Conservation (phyloP, 2,797 vertebrate species). For the Discoglossus pictus region DNA sequence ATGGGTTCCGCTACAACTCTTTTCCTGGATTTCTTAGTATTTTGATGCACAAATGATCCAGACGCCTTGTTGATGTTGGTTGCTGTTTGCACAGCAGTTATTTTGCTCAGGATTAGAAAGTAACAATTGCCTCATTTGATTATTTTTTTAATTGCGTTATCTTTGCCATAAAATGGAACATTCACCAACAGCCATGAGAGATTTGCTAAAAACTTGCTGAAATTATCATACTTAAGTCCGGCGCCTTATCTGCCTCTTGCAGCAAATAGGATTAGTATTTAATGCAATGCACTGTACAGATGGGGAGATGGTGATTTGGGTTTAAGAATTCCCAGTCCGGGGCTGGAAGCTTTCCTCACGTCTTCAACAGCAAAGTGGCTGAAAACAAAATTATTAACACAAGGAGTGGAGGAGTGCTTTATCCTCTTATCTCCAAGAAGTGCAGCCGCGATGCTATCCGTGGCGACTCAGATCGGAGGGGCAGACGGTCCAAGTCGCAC, state of each 20-base stretch:
- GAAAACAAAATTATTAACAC: no score
- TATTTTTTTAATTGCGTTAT: constrained; percentile 18
- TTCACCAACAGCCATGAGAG: constrained; percentile 1
- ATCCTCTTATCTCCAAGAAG: no score
- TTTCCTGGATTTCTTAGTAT: no score
- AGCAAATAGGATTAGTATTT: constrained; percentile 35
- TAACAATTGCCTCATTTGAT: neutral
- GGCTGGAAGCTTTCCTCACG: neutral
- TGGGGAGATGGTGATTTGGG: constrained; percentile 15
- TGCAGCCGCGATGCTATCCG: no score
- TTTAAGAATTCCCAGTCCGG: constrained; percentile 15
- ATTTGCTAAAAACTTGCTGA: constrained; percentile 5
- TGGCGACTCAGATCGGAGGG: no score
- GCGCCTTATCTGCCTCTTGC: constrained; percentile 34
- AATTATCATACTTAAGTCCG: neutral
- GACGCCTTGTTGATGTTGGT: no score
- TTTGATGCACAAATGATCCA: no score
- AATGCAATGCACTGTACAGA: constrained; percentile 9
- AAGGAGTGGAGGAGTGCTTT: no score
- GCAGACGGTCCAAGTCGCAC: no score
- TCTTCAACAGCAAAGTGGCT: neutral
- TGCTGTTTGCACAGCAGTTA: no score
- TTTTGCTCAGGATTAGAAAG: neutral
- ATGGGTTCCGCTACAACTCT: no score
- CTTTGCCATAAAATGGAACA: neutral